Conservation (phyloP, 2,888 invertebrate genomes). For the Lasioglossum figueresi region DNA sequence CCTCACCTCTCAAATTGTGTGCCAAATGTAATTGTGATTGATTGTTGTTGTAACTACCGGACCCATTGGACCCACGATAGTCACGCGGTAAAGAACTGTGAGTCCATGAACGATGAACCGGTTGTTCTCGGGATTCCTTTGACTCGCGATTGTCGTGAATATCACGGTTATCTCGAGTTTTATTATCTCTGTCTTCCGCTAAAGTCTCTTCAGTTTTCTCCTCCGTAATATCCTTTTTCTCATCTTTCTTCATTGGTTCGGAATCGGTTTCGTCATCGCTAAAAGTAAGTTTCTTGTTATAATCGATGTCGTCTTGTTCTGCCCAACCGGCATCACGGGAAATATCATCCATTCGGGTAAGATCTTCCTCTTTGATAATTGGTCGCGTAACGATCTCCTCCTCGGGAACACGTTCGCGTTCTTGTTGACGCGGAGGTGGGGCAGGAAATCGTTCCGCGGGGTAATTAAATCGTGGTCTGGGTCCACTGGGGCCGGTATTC, state of each 20-base stretch:
- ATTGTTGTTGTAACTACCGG: constrained; percentile 71
- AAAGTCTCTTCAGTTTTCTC: constrained; percentile 72
- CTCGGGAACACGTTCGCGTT: constrained; percentile 82
- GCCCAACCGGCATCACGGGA: constrained; percentile 96
- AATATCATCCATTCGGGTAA: constrained; percentile 96
- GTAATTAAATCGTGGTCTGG: constrained; percentile 82
- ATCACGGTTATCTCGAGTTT: constrained; percentile 71
- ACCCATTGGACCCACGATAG: constrained; percentile 80
- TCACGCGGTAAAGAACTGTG: constrained; percentile 74
- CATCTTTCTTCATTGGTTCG: constrained; percentile 78
- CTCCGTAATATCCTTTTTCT: constrained; percentile 75
- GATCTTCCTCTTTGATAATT: constrained; percentile 96
- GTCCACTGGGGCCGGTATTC: constrained; percentile 76
- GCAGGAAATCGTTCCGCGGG: constrained; percentile 77
- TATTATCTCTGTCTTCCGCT: constrained; percentile 76
- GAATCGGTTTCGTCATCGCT: constrained; percentile 93
- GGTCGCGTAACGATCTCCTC: constrained; percentile 90
- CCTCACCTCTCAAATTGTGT: constrained; percentile 78
- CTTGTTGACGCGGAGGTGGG: constrained; percentile 78
- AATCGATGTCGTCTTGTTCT: constrained; percentile 96
- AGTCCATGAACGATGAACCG: constrained; percentile 74
- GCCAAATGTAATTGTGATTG: constrained; percentile 82
- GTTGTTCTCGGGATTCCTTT: constrained; percentile 63
- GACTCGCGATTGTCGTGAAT: constrained; percentile 57
- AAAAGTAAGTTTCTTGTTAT: constrained; percentile 96